Percentiles rank a stretch among this genome's conserved stretches.
Conservation (phyloP, 2,113 vertebrate genomes). For the Passer domesticus region DNA sequence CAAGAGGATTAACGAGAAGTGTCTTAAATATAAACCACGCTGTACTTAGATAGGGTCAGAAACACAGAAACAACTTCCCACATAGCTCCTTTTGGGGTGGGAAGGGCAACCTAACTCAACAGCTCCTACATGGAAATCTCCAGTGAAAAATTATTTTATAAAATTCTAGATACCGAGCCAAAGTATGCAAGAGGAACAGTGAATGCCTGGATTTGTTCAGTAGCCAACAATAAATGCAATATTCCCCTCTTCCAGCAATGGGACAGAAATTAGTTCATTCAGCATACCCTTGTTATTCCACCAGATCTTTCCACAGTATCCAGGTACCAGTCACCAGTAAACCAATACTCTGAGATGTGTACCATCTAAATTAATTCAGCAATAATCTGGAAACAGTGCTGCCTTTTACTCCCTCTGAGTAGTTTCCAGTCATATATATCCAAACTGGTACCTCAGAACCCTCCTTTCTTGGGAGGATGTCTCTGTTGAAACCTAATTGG, state of each 20-base stretch:
- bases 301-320: background rate
- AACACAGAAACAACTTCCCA: background rate
- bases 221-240: background rate
- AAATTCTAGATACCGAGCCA: background rate
- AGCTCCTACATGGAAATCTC: background rate
- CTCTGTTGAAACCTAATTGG: background rate
- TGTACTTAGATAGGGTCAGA: background rate
- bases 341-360: background rate
- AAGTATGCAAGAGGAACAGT: background rate
- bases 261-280: background rate
- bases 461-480: background rate
- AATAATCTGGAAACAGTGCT: background rate
- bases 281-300: background rate
- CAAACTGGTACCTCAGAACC: background rate
- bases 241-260: background rate
- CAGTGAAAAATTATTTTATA: background rate
- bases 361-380: background rate
- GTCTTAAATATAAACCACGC: background rate
- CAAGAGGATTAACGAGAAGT: slow-evolving; percentile 11
- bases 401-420: background rate
- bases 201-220: background rate
- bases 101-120: background rate
- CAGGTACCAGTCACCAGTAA: background rate
- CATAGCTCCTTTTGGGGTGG: background rate
- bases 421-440: background rate